Evolutionary conservation across 2,797 vertebrate genomes (phyloP).

Genomic region (Siniperca scherzeri): DNA sequence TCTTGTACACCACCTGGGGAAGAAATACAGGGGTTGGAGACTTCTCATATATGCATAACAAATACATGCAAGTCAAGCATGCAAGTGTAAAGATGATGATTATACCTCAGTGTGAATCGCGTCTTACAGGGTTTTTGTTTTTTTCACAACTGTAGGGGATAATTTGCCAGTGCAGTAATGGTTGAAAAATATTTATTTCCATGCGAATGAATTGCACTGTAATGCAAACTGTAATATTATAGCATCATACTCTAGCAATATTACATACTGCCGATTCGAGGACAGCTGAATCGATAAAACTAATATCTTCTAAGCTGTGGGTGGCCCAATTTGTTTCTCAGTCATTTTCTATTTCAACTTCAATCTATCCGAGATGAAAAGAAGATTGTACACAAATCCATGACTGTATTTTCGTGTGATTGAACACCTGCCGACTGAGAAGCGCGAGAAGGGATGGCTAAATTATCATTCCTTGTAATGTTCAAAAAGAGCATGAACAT

Average conservation of each 20-base stretch:
- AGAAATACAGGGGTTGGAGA: not conserved
- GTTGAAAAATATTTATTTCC: slow-evolving; percentile 40
- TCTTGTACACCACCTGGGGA: slow-evolving; percentile 97
- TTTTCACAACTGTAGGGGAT: not conserved
- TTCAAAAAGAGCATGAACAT: slow-evolving; percentile 30
- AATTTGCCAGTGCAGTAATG: not conserved
- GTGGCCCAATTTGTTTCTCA: slow-evolving; percentile 49
- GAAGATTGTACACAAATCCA: slow-evolving; percentile 58
- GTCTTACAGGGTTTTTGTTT: not conserved
- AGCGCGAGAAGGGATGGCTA: slow-evolving; percentile 34
- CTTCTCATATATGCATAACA: not conserved
- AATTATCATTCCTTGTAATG: slow-evolving; percentile 50
- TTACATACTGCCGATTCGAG: slow-evolving; percentile 40
- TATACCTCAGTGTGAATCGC: not conserved
- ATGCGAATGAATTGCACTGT: slow-evolving; percentile 49
- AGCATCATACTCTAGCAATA: slow-evolving; percentile 47
- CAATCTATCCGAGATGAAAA: slow-evolving; percentile 63
- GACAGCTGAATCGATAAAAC: slow-evolving; percentile 70
- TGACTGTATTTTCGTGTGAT: slow-evolving; percentile 52
- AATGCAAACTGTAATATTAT: slow-evolving; percentile 55
- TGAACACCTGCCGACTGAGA: slow-evolving; percentile 57
- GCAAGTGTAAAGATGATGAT: not conserved
- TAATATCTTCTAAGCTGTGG: slow-evolving; percentile 63
- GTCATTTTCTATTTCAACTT: slow-evolving; percentile 63
- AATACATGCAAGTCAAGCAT: not conserved